Percentiles rank a stretch among this genome's conserved stretches.
These are phyloP conservation scores for Drosophila lacicola DNA, from an alignment of 2,888 invertebrate species.

Conservation along the genomic window DNA sequence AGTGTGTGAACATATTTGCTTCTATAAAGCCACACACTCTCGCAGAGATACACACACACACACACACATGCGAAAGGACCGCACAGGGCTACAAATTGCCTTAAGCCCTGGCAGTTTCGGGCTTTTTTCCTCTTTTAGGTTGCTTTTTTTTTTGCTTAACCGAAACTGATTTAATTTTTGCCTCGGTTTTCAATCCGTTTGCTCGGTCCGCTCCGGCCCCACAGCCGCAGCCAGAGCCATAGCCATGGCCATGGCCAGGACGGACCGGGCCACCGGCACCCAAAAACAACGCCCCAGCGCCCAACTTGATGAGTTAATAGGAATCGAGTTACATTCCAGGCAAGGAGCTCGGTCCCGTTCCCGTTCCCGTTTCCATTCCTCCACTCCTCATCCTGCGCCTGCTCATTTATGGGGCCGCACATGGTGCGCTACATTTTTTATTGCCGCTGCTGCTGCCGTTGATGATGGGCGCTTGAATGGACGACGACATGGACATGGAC, in stretches of 20 bases:
- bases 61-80: slow-evolving; percentile 62
- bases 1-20: slow-evolving; percentile 78
- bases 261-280: slow-evolving; percentile 34
- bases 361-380: background rate
- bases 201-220: slow-evolving; percentile 23
- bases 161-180: slow-evolving; percentile 78
- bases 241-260: slow-evolving; percentile 34
- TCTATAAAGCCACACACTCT: slow-evolving; percentile 55
- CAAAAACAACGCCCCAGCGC: slow-evolving; percentile 68
- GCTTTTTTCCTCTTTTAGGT: slow-evolving; percentile 35
- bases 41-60: slow-evolving; percentile 6
- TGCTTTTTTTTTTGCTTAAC: slow-evolving; percentile 59
- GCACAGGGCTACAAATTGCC: slow-evolving; percentile 81
- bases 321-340: slow-evolving; percentile 84
- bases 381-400: background rate
- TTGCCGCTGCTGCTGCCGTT: slow-evolving; percentile 54
- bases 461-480: slow-evolving; percentile 72
- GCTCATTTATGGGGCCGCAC: slow-evolving; percentile 57
- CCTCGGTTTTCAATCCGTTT: slow-evolving; percentile 64
- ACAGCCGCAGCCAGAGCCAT: slow-evolving; percentile 8
- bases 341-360: slow-evolving; percentile 54
- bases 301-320: slow-evolving; percentile 84
- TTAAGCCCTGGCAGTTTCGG: slow-evolving; percentile 57
- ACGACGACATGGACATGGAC: slow-evolving; percentile 71
- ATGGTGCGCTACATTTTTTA: slow-evolving; percentile 74